Base-by-base conservation (phyloP, 2,113 vertebrate species). In the Corythaixoides concolor region DNA sequence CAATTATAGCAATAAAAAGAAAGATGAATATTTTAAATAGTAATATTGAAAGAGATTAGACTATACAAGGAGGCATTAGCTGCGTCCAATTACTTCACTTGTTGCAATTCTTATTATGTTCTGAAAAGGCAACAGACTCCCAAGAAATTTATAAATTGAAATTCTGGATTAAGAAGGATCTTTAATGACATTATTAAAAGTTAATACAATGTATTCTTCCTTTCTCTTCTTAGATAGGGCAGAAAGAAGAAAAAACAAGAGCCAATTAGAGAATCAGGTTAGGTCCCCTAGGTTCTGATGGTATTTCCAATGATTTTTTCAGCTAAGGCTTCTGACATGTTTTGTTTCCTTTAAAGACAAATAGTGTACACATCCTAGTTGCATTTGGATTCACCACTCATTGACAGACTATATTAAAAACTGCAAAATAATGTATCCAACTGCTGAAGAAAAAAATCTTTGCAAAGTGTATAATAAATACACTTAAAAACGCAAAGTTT, bases 151-250 rank as follows among this genome's bases (percentile, higher is more conserved):
- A 86, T 73, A 89, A 94, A 92, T 66, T 82, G 21, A 93, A 82
- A 95, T 60, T 95, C 49, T 64, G 69, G 43, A 93, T 87, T 95
- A 92, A 86, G 60, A 93, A 78, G 39, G 35, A 69, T 85, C 41
- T 97, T 92, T 78, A 85, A 76, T 41, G 39, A 84, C 52, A 67
- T 77, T 91, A 93, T 86, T 88, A 70, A 88, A 66, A 94, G 55
- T 76, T 93, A 90, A 91, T 75, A 93, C 30, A 68, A 66, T 53
- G 24, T 37, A 87, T 93, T 87, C 45, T 82, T 87, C 70, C 74
- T 59, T 81, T 81, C 24, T 85, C 15, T 87, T 53, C 66, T 79
- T 37, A 53, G 41, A 63, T 15, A 74, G 56, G 35, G 60, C 47
- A 84, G 55, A 93, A 86, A 77, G 35, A 72, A 89, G 22, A 15